phyloP scores from a whole-genome alignment of 1,140 invertebrate species.

The Diorhabda carinulata region DNA sequence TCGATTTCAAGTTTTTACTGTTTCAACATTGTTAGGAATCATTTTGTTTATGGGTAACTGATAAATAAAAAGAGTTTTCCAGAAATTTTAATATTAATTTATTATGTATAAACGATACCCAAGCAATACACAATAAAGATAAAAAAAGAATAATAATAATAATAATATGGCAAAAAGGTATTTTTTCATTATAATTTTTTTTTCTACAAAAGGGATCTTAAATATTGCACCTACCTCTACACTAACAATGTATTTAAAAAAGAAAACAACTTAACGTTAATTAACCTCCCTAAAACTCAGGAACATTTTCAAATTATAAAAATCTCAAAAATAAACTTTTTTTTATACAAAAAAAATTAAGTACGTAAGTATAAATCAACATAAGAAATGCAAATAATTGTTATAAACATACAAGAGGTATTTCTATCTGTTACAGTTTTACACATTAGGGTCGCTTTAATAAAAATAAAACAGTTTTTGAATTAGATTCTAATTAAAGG shows the following conservation, averaged over 20 bases:
- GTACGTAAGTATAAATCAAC: constrained; percentile 24
- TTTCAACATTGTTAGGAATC: no score
- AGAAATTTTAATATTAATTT: constrained; percentile 39
- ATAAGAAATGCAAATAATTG: constrained; percentile 37
- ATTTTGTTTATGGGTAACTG: no score
- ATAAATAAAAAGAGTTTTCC: no score
- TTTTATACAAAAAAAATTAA: constrained; percentile 25
- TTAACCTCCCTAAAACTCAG: constrained; percentile 34
- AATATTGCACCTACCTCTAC: constrained; percentile 49
- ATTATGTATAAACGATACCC: constrained; percentile 47
- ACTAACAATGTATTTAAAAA: constrained; percentile 36
- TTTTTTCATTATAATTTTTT: constrained; percentile 41
- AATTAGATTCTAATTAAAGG: no score
- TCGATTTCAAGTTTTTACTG: no score
- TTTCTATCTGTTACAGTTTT: constrained; percentile 36
- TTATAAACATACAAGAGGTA: constrained; percentile 30
- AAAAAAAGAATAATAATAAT: constrained; percentile 36
- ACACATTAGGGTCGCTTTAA: constrained; percentile 26
- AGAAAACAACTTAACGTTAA: constrained; percentile 37
- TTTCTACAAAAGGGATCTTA: constrained; percentile 26
- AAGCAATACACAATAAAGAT: constrained; percentile 43
- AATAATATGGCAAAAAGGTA: constrained; percentile 48
- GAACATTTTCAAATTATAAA: constrained; percentile 40
- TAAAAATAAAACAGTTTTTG: not conserved
- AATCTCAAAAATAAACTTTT: constrained; percentile 34